A percentile compares a stretch with the other conserved stretches of the same genome.
These are phyloP conservation scores for Scaptomyza parva DNA, from an alignment of 2,888 invertebrate species.

Conservation along the genomic window DNA sequence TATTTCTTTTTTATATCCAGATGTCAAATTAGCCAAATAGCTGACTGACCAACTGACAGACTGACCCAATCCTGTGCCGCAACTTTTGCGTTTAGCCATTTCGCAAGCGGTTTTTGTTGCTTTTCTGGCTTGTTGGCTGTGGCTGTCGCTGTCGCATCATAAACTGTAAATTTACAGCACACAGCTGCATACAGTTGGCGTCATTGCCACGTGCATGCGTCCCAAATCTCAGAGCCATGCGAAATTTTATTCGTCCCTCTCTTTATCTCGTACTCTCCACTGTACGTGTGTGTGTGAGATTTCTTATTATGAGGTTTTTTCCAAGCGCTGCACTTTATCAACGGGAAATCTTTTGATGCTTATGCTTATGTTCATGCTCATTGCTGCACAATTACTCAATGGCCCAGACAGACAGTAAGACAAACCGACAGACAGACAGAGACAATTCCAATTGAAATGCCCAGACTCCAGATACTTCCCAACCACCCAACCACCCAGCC, in stretches of 20 bases:
- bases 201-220: slow-evolving; percentile 78
- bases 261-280: not conserved
- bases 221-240: slow-evolving; percentile 60
- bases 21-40: slow-evolving; percentile 66
- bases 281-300: slow-evolving; percentile 46
- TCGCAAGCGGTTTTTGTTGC: slow-evolving; percentile 72
- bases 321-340: slow-evolving; percentile 72
- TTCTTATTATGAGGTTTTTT: slow-evolving; percentile 78
- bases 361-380: slow-evolving; percentile 64
- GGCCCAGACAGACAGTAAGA: slow-evolving; percentile 52
- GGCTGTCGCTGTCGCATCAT: slow-evolving; percentile 65
- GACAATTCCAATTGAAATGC: slow-evolving; percentile 56
- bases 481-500: slow-evolving; percentile 10
- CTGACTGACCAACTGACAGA: slow-evolving; percentile 42
- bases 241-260: slow-evolving; percentile 31
- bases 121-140: slow-evolving; percentile 17
- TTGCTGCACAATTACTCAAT: slow-evolving; percentile 80
- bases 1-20: slow-evolving; percentile 24
- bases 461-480: slow-evolving; percentile 38
- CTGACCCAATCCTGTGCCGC: slow-evolving; percentile 65
- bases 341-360: slow-evolving; percentile 71
- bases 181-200: slow-evolving; percentile 67
- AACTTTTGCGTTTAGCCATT: slow-evolving; percentile 40
- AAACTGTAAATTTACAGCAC: slow-evolving; percentile 75
- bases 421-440: slow-evolving; percentile 40